Conservation (phyloP, 1,140 invertebrate species). For the roundworm (Caenorhabditis elegans) region DNA sequence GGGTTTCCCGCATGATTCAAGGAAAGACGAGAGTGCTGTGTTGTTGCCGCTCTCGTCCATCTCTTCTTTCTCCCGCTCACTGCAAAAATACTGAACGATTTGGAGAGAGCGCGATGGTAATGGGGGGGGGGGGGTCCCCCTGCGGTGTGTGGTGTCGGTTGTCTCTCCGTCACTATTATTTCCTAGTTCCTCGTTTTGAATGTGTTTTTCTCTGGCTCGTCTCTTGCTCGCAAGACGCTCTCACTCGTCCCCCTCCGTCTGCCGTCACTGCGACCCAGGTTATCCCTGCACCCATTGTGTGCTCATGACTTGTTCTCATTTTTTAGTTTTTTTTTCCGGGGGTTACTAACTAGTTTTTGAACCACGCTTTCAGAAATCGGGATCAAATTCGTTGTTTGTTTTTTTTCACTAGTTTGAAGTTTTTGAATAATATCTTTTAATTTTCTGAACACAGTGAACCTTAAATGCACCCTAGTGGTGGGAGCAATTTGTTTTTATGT, state of each 20-base stretch:
- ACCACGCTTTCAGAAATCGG: no score
- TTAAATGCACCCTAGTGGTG: no score
- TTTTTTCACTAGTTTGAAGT: no score
- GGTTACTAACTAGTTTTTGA: neutral
- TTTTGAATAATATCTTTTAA: no score
- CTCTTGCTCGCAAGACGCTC: neutral
- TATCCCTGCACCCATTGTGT: constrained; percentile 30
- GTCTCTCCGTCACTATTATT: neutral
- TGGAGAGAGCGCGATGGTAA: neutral
- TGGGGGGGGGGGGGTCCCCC: neutral
- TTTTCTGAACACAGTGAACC: no score
- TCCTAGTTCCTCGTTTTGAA: neutral
- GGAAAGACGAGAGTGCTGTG: neutral
- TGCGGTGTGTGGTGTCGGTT: neutral
- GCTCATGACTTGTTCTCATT: constrained; percentile 9
- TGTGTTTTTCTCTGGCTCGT: neutral
- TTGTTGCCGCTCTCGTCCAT: neutral
- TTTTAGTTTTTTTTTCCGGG: neutral
- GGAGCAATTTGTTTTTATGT: no score
- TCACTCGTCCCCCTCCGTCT: neutral
- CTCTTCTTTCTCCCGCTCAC: neutral
- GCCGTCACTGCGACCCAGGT: neutral
- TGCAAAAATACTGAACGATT: neutral
- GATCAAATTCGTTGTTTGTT: constrained; percentile 13
- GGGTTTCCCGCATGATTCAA: neutral